These are phyloP conservation scores for Pocillopora verrucosa DNA, from an alignment of 64 coral and sea anemone species.

Conservation along the genomic window DNA sequence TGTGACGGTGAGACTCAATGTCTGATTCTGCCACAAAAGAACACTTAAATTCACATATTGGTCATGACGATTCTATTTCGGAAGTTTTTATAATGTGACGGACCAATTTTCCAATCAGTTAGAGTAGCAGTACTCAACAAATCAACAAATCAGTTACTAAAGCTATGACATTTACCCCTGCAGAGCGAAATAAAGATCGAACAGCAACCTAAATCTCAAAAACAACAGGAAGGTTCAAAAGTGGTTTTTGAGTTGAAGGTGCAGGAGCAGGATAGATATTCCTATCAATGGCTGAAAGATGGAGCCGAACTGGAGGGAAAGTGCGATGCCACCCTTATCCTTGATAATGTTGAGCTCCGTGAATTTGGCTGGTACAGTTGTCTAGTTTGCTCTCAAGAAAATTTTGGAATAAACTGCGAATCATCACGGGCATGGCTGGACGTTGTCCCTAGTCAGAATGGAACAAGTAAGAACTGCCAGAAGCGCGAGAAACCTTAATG, in stretches of 20 bases:
- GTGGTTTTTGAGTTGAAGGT: neutral
- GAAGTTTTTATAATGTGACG: too few relatives aligned
- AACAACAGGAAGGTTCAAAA: neutral
- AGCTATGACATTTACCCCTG: too few relatives aligned
- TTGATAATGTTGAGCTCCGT: neutral
- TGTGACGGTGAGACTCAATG: too few relatives aligned
- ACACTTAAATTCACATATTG: too few relatives aligned
- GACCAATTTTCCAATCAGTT: too few relatives aligned
- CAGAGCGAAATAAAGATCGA: neutral
- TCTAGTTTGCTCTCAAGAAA: neutral
- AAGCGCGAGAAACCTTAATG: too few relatives aligned
- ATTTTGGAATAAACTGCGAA: neutral
- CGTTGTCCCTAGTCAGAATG: neutral
- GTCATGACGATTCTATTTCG: too few relatives aligned
- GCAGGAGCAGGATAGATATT: neutral
- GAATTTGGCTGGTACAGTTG: neutral
- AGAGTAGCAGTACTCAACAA: too few relatives aligned
- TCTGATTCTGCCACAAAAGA: too few relatives aligned
- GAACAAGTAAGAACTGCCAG: neutral
- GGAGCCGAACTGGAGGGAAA: neutral
- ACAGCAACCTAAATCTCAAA: neutral
- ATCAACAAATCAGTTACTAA: too few relatives aligned
- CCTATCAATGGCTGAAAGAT: neutral
- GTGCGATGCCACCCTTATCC: neutral
- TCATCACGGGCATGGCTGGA: neutral